phyloP scores from a whole-genome alignment of 2,113 vertebrate genomes.

The Alosa alosa region DNA sequence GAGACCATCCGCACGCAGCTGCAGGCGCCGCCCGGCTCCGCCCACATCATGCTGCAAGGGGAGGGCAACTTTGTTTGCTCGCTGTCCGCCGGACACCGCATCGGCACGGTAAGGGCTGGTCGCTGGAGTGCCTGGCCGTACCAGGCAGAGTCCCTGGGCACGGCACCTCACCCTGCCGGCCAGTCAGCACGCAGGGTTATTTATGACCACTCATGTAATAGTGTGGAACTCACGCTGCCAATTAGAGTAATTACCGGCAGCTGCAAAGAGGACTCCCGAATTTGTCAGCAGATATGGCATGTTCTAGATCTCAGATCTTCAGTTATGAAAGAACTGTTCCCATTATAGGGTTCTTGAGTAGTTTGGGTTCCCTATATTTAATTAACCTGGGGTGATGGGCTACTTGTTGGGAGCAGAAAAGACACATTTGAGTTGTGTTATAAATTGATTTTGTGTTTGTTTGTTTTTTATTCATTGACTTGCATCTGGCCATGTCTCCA shows the following conservation, averaged over 20 bases:
- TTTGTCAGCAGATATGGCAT: neutral
- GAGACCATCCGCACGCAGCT: conserved; percentile 83
- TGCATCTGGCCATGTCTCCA: conserved; percentile 23
- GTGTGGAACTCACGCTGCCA: neutral
- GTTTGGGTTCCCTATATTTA: neutral
- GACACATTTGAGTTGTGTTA: neutral
- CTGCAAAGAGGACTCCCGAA: neutral
- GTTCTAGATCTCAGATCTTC: neutral
- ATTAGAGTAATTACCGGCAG: neutral
- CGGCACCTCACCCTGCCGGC: neutral
- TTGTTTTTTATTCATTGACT: conserved; percentile 43
- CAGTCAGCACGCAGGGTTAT: neutral
- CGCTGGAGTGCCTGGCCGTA: neutral
- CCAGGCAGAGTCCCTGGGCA: neutral
- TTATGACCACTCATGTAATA: neutral
- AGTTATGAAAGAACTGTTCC: neutral
- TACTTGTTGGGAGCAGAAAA: no score
- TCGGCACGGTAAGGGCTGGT: conserved; percentile 78
- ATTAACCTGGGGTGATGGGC: neutral
- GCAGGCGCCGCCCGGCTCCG: conserved; percentile 63
- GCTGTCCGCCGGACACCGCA: conserved; percentile 78
- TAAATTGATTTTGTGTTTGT: conserved; percentile 9
- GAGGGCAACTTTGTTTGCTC: conserved; percentile 72
- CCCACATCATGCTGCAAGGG: conserved; percentile 65
- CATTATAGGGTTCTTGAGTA: neutral